Evolutionary conservation across 2,888 invertebrate species (phyloP).

Genomic region (Nezara viridula): DNA sequence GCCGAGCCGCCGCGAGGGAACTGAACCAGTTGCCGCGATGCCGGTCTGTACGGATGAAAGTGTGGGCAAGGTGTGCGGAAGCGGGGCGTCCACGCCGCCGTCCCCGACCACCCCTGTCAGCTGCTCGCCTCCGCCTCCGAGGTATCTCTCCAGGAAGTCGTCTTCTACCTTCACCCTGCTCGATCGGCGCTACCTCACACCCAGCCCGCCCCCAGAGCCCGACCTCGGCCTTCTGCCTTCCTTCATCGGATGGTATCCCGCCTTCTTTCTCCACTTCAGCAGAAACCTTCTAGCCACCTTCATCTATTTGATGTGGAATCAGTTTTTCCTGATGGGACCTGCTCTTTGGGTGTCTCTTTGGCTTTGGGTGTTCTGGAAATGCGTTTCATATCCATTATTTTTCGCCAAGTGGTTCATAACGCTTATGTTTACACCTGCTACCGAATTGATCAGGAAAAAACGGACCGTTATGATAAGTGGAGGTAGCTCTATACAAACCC

Average conservation of each 20-base stretch:
- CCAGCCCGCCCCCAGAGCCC: slow-evolving; percentile 64
- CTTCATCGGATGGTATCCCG: slow-evolving; percentile 65
- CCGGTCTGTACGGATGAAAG: slow-evolving; percentile 65
- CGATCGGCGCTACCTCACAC: slow-evolving; percentile 65
- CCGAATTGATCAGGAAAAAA: slow-evolving; percentile 75
- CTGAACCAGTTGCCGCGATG: slow-evolving; percentile 59
- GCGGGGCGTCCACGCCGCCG: slow-evolving; percentile 61
- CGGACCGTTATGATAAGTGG: slow-evolving; percentile 86
- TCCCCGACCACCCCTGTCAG: slow-evolving; percentile 63
- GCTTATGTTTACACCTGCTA: slow-evolving; percentile 73
- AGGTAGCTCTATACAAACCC: slow-evolving; percentile 86
- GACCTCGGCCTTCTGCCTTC: slow-evolving; percentile 61
- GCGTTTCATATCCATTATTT: slow-evolving; percentile 78
- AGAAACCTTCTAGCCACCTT: slow-evolving; percentile 73
- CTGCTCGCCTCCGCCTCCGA: slow-evolving; percentile 65
- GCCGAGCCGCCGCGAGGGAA: not conserved
- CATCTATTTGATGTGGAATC: slow-evolving; percentile 78
- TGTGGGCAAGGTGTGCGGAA: slow-evolving; percentile 64
- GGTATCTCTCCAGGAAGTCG: slow-evolving; percentile 63
- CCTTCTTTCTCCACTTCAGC: slow-evolving; percentile 68
- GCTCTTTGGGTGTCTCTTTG: slow-evolving; percentile 84
- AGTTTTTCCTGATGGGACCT: slow-evolving; percentile 80
- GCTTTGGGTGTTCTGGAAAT: slow-evolving; percentile 83
- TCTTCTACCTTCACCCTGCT: slow-evolving; percentile 66
- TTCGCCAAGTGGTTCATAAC: slow-evolving; percentile 76